A percentile compares a stretch with the other conserved stretches of the same genome.
phyloP scores from a whole-genome alignment of 2,888 invertebrate species.

The Ochlodes sylvanus region DNA sequence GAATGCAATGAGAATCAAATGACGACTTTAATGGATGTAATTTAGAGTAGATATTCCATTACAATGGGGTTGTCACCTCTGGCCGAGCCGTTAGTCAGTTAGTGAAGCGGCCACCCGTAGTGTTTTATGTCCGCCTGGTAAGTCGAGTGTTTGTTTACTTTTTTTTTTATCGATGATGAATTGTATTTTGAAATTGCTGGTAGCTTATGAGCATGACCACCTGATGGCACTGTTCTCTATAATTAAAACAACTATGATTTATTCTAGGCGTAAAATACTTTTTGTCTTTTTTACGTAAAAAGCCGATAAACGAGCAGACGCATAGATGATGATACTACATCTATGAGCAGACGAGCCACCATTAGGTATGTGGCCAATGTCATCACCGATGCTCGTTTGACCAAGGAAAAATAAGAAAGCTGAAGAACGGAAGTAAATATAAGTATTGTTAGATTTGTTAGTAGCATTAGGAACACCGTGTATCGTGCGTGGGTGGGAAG shows the following conservation, averaged over 20 bases:
- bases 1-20: not conserved
- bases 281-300: too few relatives aligned
- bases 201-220: not conserved
- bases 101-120: slow-evolving; percentile 14
- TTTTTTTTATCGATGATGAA: slow-evolving; percentile 11
- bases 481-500: not conserved
- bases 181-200: not conserved
- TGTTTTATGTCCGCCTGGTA: slow-evolving; percentile 13
- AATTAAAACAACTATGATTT: not conserved
- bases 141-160: slow-evolving; percentile 3
- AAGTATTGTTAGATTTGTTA: not conserved
- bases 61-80: slow-evolving; percentile 9
- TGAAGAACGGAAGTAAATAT: too few relatives aligned
- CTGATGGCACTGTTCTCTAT: not conserved
- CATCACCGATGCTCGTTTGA: too few relatives aligned
- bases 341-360: too few relatives aligned
- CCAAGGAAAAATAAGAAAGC: too few relatives aligned
- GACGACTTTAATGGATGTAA: not conserved
- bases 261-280: too few relatives aligned
- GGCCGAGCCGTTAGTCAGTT: slow-evolving; percentile 4
- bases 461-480: not conserved
- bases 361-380: too few relatives aligned
- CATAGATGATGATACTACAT: too few relatives aligned
- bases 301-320: too few relatives aligned
- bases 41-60: slow-evolving; percentile 1